Percentiles rank a stretch among this genome's conserved stretches.
Conservation (phyloP, 2,797 vertebrate species). For the Clarias laeviceps region DNA sequence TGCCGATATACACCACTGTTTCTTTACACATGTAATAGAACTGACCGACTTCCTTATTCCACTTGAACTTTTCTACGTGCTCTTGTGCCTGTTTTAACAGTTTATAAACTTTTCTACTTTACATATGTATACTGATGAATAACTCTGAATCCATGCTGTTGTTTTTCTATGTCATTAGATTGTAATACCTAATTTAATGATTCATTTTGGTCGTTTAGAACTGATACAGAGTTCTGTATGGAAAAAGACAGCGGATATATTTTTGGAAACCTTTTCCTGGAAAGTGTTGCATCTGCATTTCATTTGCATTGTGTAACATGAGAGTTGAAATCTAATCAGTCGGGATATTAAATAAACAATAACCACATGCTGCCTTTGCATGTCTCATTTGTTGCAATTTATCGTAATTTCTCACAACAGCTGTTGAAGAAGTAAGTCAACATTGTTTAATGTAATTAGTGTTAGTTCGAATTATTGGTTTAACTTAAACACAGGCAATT, state of each 20-base stretch:
- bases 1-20: background rate
- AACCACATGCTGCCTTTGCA: background rate
- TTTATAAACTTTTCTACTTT: constrained; percentile 44
- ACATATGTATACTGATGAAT: background rate
- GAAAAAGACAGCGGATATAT: constrained; percentile 10
- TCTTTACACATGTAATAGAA: background rate
- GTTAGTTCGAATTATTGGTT: background rate
- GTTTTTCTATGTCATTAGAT: constrained; percentile 16
- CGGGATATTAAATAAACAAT: constrained; percentile 34
- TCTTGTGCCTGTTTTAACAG: constrained; percentile 19
- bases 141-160: constrained; percentile 10
- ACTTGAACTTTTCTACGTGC: constrained; percentile 22
- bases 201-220: background rate
- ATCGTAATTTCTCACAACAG: background rate
- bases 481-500: background rate
- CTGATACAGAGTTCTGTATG: constrained; percentile 11
- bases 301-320: constrained; percentile 25
- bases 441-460: background rate
- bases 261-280: constrained; percentile 14
- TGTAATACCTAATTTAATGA: constrained; percentile 26
- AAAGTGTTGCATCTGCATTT: constrained; percentile 10
- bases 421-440: background rate
- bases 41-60: background rate
- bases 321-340: constrained; percentile 29
- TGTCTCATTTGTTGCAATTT: constrained; percentile 19